A percentile compares a stretch with the other conserved stretches of the same genome.
These are phyloP conservation scores for Aptenodytes patagonicus DNA, from an alignment of 2,113 vertebrate species.

Conservation along the genomic window DNA sequence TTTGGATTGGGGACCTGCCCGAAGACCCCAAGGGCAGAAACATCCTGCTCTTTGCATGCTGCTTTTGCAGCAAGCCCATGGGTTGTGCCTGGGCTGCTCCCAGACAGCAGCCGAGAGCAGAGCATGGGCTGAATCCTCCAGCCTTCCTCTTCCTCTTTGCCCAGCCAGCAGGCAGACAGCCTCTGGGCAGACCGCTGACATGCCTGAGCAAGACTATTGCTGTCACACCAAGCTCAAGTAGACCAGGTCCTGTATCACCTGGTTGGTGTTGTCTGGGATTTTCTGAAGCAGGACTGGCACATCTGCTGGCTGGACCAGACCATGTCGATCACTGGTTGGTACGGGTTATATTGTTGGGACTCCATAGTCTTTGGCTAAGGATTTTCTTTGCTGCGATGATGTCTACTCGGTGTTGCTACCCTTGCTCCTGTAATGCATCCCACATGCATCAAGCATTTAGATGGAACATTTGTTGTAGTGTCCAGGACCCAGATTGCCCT, in stretches of 20 bases:
- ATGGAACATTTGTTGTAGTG: not conserved
- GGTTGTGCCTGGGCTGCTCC: not conserved
- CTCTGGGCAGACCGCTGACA: fast-evolving
- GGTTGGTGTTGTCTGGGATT: not conserved
- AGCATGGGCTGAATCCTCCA: not conserved
- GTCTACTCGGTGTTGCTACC: fast-evolving
- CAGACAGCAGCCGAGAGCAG: not conserved
- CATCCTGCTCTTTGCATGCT: not conserved
- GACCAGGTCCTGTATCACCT: not conserved
- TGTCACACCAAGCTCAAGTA: not conserved
- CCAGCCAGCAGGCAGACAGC: not conserved
- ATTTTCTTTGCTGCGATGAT: not conserved
- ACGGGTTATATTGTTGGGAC: not conserved
- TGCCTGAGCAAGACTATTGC: not conserved
- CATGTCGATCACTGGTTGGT: fast-evolving
- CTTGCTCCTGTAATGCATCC: not conserved
- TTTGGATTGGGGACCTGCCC: not conserved
- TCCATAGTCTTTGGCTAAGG: not conserved
- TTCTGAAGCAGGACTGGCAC: not conserved
- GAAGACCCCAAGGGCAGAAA: not conserved
- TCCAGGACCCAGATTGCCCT: not conserved
- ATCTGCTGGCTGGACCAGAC: not conserved
- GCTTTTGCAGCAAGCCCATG: not conserved
- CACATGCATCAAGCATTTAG: fast-evolving
- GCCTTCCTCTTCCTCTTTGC: not conserved